A percentile compares a stretch with the other conserved stretches of the same genome.
These are phyloP conservation scores for Tetragonisca angustula DNA, from an alignment of 2,888 invertebrate species.

Conservation along the genomic window DNA sequence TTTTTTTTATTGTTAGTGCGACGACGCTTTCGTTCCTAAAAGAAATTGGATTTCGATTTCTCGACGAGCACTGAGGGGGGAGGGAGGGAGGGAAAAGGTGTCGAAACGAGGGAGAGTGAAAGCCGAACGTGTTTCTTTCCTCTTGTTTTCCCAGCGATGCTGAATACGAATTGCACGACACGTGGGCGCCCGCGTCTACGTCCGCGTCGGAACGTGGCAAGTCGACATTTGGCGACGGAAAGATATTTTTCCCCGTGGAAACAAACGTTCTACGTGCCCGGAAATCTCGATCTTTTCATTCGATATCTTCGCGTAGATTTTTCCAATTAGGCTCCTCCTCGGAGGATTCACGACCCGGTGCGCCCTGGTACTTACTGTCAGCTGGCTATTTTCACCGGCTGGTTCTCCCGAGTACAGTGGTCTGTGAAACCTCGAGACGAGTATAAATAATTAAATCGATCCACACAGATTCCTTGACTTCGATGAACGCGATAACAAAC, in stretches of 20 bases:
- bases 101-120: slow-evolving; percentile 39
- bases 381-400: not conserved
- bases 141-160: slow-evolving; percentile 45
- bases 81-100: slow-evolving; percentile 24
- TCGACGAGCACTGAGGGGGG: slow-evolving; percentile 10
- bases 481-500: no score
- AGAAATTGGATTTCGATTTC: slow-evolving; percentile 58
- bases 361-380: not conserved
- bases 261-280: slow-evolving; percentile 73
- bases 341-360: not conserved
- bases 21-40: slow-evolving; percentile 36
- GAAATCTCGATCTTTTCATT: slow-evolving; percentile 65
- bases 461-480: no score
- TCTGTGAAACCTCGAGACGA: no score
- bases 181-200: slow-evolving; percentile 54
- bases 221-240: slow-evolving; percentile 47
- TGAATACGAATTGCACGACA: slow-evolving; percentile 68
- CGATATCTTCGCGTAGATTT: not conserved
- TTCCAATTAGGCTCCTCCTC: slow-evolving; percentile 1
- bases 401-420: not conserved
- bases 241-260: slow-evolving; percentile 69
- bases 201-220: slow-evolving; percentile 41
- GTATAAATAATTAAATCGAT: no score
- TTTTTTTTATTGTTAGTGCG: slow-evolving; percentile 30
- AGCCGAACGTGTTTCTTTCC: slow-evolving; percentile 41